Evolutionary conservation across 1,140 invertebrate genomes (phyloP), one percentile per base, ranked within the genome.

Genomic region (Cardiocondyla obscurior): DNA sequence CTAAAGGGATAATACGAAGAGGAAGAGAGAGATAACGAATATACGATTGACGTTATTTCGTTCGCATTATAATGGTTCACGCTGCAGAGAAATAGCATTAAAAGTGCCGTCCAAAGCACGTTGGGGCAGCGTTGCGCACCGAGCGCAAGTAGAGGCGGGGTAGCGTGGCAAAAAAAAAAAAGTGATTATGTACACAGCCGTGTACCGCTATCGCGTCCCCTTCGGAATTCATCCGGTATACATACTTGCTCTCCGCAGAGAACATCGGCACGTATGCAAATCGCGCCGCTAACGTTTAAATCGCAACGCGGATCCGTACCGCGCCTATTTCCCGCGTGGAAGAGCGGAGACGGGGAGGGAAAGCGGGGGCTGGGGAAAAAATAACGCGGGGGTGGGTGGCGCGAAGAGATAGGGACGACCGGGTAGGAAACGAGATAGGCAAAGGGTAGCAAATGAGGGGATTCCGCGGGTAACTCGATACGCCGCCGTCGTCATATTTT

Each of bases 401-500:
- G n/a, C n/a, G n/a, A 28, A 1, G 22, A 22, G 2, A 12, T 10
- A 1, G 10, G 39, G 1, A 55, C 12, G 30, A 3, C n/a, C 12
- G 8, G 73, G 30, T 49, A 42, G 33, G 62, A 67, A 79, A 67
- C 62, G 44, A 69, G 74, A 67, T 67, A 53, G 74, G 62, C 22
- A 39, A 69, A 39, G 74, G 62, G 22, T 67, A 69, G 62, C 33
- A 79, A 79, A 79, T 69, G 60, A 69, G 74, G 46, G 74, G 60
- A 79, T 79, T 79, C 33, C 64, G 55, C 64, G n/a, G 84, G 49
- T 49, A 76, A 76, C 72, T 86, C 72, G 84, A 83, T 83, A 81
- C 67, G 73, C 65, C 74, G 33, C 64, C 73, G 57, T 74, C 36
- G 46, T 55, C 81, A 85, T 87, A 86, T 86, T 85, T 58, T 79